Percentiles rank a stretch among this genome's conserved stretches.
These are phyloP conservation scores for Trachythela sp. DNA, from an alignment of 64 coral and sea anemone species.

Conservation along the genomic window DNA sequence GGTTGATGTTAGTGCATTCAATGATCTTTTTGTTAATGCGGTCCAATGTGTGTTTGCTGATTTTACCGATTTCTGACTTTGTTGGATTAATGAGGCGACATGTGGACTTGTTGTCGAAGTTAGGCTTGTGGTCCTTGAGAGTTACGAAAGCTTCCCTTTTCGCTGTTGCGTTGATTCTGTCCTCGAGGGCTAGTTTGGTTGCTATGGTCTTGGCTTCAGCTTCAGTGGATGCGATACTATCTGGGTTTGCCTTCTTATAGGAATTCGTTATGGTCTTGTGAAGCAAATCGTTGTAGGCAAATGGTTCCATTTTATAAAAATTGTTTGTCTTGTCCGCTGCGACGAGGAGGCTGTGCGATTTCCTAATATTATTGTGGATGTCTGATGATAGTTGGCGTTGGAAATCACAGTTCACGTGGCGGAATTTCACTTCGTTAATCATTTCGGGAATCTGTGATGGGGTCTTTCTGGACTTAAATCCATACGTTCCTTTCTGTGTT, in stretches of 20 bases:
- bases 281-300: conserved; percentile 22
- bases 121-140: not conserved
- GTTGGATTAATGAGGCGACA: not conserved
- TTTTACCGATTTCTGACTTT: conserved; percentile 19
- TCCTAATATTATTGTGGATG: conserved; percentile 20
- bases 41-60: conserved; percentile 21
- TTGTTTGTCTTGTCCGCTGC: conserved; percentile 29
- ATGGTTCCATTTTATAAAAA: conserved; percentile 39
- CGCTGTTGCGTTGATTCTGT: not conserved
- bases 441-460: conserved; percentile 26
- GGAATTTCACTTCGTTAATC: conserved; percentile 43
- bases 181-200: not conserved
- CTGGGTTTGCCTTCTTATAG: conserved; percentile 36
- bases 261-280: conserved; percentile 36
- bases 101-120: not conserved
- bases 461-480: conserved; percentile 17
- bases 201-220: not conserved
- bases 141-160: not conserved
- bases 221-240: not conserved
- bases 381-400: conserved; percentile 40
- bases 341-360: not conserved
- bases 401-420: conserved; percentile 20
- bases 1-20: not conserved
- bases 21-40: conserved; percentile 17
- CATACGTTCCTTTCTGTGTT: not conserved